Base-by-base conservation (phyloP, 2,113 vertebrate species). In the Guaruba guarouba region DNA sequence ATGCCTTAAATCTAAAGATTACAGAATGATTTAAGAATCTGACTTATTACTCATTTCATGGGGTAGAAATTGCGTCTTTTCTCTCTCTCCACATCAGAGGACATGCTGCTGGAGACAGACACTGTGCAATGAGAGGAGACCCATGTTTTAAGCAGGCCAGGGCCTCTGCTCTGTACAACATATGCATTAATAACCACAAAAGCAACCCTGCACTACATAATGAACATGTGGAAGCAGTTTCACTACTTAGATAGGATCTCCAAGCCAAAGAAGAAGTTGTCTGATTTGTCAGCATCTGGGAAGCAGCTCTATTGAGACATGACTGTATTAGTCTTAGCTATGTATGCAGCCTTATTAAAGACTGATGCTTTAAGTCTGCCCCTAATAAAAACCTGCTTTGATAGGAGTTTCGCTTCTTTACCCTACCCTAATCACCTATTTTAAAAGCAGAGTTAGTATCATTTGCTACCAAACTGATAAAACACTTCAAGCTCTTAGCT, bases 231-330 rank as follows among this genome's bases (percentile, higher is more conserved):
- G 96, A 96, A 97, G 86, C 76, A 96, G 83, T 96, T 97, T 95
- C 61, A 81, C 55, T 84, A 7, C 86, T 90, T 80, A 4, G 76
- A 91, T 88, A 91, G 88, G 62, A 68, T 92, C 86, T 91, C 57
- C 3, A 48, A 95, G 92, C 92, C 93, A 95, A 89, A 85, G 90
- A 90, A 93, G 86, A 91, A 94, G 84, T 95, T 88, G 92, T 92
- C 92, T 92, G 96, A 95, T 95, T 97, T 97, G 92, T 97, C 90
- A 94, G 94, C 96, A 97, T 96, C 92, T 97, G 95, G 91, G 92
- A 94, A 90, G 95, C 95, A 97, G 95, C 86, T 94, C 94, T 63
- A 82, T 3, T 85, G 96, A 96, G 88, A 96, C 91, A 89, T 17
- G 59, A 63, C 77, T 96, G 33, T 69, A 63, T 94, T 95, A 93